A percentile compares a stretch with the other conserved stretches of the same genome.
These are phyloP conservation scores for Abrostola tripartita DNA, from an alignment of 2,888 invertebrate species.

Conservation along the genomic window DNA sequence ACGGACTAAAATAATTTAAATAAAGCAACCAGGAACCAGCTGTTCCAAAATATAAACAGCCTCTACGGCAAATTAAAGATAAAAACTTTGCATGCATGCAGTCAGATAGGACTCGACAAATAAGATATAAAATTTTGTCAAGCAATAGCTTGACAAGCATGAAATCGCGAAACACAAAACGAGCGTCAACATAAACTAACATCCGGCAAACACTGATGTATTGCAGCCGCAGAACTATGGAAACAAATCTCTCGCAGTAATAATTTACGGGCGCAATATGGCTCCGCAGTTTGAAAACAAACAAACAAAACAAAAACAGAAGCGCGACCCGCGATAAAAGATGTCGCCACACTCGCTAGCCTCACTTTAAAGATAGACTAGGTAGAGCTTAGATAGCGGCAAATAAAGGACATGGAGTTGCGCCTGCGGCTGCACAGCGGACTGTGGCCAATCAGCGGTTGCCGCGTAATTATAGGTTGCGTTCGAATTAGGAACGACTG, in stretches of 20 bases:
- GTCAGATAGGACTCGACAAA: conserved; percentile 62
- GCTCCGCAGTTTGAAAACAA: conserved; percentile 80
- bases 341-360: conserved; percentile 80
- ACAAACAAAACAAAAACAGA: conserved; percentile 80
- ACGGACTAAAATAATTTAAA: no score
- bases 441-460: conserved; percentile 74
- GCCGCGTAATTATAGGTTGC: conserved; percentile 82
- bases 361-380: conserved; percentile 80
- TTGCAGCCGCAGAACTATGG: conserved; percentile 86
- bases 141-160: conserved; percentile 70
- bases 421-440: conserved; percentile 66
- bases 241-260: conserved; percentile 85
- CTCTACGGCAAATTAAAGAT: conserved; percentile 13
- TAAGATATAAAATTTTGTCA: conserved; percentile 61
- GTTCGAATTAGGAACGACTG: conserved; percentile 84
- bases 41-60: conserved; percentile 19
- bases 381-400: conserved; percentile 74
- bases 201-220: conserved; percentile 85
- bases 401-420: conserved; percentile 69
- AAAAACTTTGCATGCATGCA: conserved; percentile 23
- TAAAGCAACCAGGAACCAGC: neutral
- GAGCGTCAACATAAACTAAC: conserved; percentile 85
- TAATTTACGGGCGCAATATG: conserved; percentile 86
- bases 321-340: conserved; percentile 82
- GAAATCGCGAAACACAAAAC: conserved; percentile 81